Base-by-base conservation (phyloP, 2,888 invertebrate genomes). In the Liopterus haemorrhoidalis region DNA sequence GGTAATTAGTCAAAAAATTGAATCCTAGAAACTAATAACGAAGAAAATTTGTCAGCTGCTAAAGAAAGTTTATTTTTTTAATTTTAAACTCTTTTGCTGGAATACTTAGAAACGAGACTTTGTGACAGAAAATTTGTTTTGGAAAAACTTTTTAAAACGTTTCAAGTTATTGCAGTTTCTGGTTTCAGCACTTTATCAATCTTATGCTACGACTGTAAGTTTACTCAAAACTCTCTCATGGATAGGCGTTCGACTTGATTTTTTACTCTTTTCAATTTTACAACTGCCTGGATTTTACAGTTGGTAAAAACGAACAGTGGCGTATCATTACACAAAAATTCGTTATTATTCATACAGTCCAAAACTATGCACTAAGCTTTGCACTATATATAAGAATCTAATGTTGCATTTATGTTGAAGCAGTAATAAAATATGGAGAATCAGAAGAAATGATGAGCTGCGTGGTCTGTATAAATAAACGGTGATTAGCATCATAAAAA, bases 101-200 rank as follows among this genome's bases (percentile, higher is more conserved):
- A 38, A 38, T 38, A 44, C 31, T 44, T 37, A 38, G 37, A 37
- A n/a, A 32, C 43, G 32, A 18, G 44, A 45, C 44, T 45, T 45
- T 45, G 44, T 38, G 44, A 45, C 44, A 32, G 44, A 45, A 38
- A 45, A 45, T 45, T 45, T 45, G 44, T 45, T 45, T 45, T 45
- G 39, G 32, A 39, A 39, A 45, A 45, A n/a, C n/a, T 39, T 45
- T 45, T 45, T 45, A 38, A 45, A 45, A 38, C 44, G 44, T 45
- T 45, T 38, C 44, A 38, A 45, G 44, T 38, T 45, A 45, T 45
- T 45, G 44, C 44, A 45, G 44, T 45, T 45, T 45, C 44, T 45
- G 44, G 44, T 45, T 45, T 45, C 44, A 45, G 44, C 44, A 45
- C 44, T 45, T 45, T 45, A 45, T 45, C 44, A 45, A 45, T 45